These are phyloP conservation scores for Astropecten irregularis DNA, from an alignment of 53 echinoderm and acorn worm genomes.

Conservation along the genomic window DNA sequence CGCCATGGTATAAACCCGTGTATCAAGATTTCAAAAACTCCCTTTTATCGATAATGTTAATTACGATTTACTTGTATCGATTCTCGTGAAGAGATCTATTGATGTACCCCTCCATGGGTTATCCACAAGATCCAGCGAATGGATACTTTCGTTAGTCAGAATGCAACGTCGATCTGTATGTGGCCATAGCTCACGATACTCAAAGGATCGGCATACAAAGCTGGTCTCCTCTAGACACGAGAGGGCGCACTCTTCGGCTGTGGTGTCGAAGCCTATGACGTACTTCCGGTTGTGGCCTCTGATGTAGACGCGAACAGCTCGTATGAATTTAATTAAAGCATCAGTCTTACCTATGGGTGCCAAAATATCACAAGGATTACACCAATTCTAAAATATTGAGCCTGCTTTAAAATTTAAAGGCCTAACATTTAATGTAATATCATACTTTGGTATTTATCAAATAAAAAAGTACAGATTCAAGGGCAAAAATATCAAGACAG, in stretches of 20 bases:
- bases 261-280: conserved; percentile 59
- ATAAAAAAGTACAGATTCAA: no score
- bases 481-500: no score
- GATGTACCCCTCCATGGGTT: conserved; percentile 14
- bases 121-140: conserved; percentile 56
- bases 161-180: conserved; percentile 66
- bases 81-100: conserved; percentile 76
- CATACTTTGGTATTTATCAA: no score
- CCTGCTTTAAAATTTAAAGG: no score
- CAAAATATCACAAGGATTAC: no score
- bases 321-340: conserved; percentile 48
- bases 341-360: conserved; percentile 47
- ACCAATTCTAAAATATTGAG: no score
- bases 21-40: no score
- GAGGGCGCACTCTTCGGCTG: conserved; percentile 77
- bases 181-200: conserved; percentile 69
- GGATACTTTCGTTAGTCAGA: conserved; percentile 71
- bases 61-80: conserved; percentile 86
- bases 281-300: conserved; percentile 54
- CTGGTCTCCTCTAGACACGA: conserved; percentile 62
- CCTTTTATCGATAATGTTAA: no score
- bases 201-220: conserved; percentile 79
- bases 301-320: conserved; percentile 48
- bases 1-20: no score
- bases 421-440: no score